phyloP scores from a whole-genome alignment of 2,113 vertebrate species.

The Seriola aureovittata region DNA sequence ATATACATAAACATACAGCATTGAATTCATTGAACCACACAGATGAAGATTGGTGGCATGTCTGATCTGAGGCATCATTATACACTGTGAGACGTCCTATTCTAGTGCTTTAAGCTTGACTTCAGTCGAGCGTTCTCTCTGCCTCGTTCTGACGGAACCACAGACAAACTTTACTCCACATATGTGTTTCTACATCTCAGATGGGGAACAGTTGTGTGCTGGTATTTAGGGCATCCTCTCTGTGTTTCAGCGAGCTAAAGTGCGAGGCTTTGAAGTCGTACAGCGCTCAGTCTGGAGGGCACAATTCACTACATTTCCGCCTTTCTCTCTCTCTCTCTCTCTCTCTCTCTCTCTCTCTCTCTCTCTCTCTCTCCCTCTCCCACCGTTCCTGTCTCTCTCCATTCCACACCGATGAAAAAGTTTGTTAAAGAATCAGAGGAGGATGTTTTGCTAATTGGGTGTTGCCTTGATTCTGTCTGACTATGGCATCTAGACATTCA shows the following conservation, averaged over 20 bases:
- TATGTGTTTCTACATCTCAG: neutral
- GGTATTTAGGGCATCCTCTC: neutral
- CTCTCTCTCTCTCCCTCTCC: slow-evolving; percentile 17
- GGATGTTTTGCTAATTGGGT: neutral
- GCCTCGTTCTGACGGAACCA: neutral
- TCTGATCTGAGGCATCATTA: neutral
- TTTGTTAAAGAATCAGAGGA: neutral
- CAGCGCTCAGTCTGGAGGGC: neutral
- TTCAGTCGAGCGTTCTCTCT: neutral
- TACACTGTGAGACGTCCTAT: neutral
- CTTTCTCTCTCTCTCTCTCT: slow-evolving; percentile 14
- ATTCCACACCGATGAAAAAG: slow-evolving; percentile 14
- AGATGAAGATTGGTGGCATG: too few relatives aligned
- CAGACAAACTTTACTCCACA: neutral
- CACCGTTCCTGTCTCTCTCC: slow-evolving; percentile 31
- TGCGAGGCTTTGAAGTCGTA: neutral
- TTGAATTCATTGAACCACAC: too few relatives aligned
- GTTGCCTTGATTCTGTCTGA: slow-evolving; percentile 15
- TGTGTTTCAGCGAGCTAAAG: neutral
- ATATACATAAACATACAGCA: too few relatives aligned
- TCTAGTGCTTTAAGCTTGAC: neutral
- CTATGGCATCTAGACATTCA: slow-evolving; percentile 4
- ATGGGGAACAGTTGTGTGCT: neutral
- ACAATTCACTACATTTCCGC: neutral
- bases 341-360: slow-evolving; percentile 25